A percentile compares a stretch with the other conserved stretches of the same genome.
Evolutionary conservation across 2,888 invertebrate species (phyloP).

Genomic region (Phortica magna): DNA sequence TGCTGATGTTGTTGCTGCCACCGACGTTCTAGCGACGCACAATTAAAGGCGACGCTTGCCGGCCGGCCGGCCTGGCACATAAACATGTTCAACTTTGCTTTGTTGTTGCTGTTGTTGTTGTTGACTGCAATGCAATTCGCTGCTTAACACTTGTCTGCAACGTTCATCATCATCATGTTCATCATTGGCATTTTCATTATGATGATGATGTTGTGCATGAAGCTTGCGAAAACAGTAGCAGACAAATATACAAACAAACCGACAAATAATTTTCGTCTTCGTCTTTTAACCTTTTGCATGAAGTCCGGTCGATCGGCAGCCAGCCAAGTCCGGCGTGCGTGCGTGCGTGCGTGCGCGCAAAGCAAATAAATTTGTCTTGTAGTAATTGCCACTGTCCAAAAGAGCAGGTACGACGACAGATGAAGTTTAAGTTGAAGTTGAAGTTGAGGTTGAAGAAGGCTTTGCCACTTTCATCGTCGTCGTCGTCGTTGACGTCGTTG

Average conservation of each 20-base stretch:
- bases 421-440: neutral
- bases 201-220: no score
- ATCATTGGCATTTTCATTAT: neutral
- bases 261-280: neutral
- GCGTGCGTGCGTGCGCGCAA: constrained; percentile 51
- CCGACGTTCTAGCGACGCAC: constrained; percentile 45
- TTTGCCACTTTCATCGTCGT: neutral
- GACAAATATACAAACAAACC: constrained; percentile 11
- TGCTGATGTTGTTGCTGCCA: constrained; percentile 51
- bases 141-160: constrained; percentile 73
- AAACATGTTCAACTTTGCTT: constrained; percentile 9
- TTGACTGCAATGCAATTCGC: constrained; percentile 19
- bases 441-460: neutral
- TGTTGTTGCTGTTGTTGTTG: constrained; percentile 7
- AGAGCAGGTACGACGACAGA: constrained; percentile 20
- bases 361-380: constrained; percentile 76
- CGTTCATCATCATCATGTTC: constrained; percentile 38
- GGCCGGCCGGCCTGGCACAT: neutral
- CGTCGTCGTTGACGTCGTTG: neutral
- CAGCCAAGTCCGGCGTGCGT: constrained; percentile 52
- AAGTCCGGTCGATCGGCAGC: constrained; percentile 54
- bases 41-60: constrained; percentile 53
- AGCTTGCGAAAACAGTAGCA: constrained; percentile 51
- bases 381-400: constrained; percentile 74
- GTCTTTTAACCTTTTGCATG: neutral